Evolutionary conservation across 2,888 invertebrate genomes (phyloP).

Genomic region (Zele albiditarsus): DNA sequence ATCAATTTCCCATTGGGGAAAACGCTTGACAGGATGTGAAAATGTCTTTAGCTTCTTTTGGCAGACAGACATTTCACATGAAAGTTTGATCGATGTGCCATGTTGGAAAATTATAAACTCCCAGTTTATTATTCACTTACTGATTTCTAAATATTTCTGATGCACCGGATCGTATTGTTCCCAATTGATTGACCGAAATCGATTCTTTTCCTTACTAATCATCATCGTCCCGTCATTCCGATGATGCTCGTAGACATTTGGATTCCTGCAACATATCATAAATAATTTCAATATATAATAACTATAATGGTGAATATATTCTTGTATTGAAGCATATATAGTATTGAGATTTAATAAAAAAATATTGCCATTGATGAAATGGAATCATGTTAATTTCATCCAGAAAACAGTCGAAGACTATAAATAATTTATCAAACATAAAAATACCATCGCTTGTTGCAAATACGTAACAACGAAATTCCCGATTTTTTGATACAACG

Average conservation of each 20-base stretch:
- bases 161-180: conserved; percentile 94
- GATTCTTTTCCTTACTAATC: conserved; percentile 87
- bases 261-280: conserved; percentile 79
- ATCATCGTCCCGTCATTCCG: conserved; percentile 80
- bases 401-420: no score
- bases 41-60: not conserved
- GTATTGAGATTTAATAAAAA: no score
- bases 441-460: no score
- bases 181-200: conserved; percentile 89
- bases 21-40: not conserved
- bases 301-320: not conserved
- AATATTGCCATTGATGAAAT: no score
- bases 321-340: no score
- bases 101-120: not conserved
- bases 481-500: no score
- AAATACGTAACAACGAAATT: no score
- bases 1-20: not conserved
- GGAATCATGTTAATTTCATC: no score
- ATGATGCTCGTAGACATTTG: conserved; percentile 82
- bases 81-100: not conserved
- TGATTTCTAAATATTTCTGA: conserved; percentile 94
- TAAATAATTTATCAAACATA: no score
- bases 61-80: not conserved
- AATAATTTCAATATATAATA: not conserved
- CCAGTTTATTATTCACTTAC: conserved; percentile 75